These are phyloP conservation scores for Plodia interpunctella DNA, from an alignment of 1,140 invertebrate species.

Conservation along the genomic window DNA sequence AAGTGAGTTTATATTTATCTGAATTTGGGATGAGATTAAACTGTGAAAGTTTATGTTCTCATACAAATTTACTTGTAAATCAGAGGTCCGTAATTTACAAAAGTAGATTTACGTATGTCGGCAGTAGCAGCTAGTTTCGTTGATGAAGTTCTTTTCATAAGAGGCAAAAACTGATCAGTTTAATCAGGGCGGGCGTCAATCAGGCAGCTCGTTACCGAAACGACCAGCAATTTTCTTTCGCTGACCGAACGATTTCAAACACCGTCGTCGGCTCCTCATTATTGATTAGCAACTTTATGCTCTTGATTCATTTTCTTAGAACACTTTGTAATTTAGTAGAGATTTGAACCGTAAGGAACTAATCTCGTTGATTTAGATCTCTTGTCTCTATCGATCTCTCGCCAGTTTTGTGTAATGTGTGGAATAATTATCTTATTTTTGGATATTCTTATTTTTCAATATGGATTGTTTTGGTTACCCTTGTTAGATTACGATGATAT, in stretches of 20 bases:
- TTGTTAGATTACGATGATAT: too few species aligned
- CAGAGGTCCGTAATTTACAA: neutral
- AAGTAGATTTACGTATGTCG: conserved; percentile 11
- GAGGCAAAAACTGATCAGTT: conserved; percentile 67
- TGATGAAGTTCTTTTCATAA: conserved; percentile 62
- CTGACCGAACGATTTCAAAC: conserved; percentile 63
- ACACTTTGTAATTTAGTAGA: conserved; percentile 16
- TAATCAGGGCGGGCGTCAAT: conserved; percentile 67
- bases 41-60: too few species aligned
- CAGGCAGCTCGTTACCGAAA: conserved; percentile 64
- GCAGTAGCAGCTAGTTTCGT: conserved; percentile 39
- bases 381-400: too few species aligned
- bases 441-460: too few species aligned
- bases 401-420: too few species aligned
- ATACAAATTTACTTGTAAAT: too few species aligned
- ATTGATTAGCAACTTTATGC: conserved; percentile 35
- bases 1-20: too few species aligned
- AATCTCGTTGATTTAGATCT: too few species aligned
- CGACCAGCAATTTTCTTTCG: conserved; percentile 64
- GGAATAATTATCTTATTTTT: too few species aligned
- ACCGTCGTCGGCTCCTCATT: conserved; percentile 32
- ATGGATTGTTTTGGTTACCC: too few species aligned
- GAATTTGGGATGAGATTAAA: too few species aligned
- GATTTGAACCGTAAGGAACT: too few species aligned
- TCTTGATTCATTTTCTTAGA: conserved; percentile 15